phyloP scores from a whole-genome alignment of 2,113 vertebrate genomes.

The Stegastes partitus region DNA sequence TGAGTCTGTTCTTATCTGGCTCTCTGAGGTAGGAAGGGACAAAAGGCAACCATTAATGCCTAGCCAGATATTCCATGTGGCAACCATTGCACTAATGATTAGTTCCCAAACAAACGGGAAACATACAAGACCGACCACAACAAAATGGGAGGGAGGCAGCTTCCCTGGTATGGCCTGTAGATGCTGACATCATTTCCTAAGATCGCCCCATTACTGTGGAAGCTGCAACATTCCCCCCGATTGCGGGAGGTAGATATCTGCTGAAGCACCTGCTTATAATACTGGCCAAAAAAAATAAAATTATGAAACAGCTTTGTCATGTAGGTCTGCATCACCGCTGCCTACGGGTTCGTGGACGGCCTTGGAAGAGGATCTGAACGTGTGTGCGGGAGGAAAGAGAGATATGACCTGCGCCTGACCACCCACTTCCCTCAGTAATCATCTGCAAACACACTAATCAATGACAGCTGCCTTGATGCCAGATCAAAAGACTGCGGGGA shows the following conservation, averaged over 20 bases:
- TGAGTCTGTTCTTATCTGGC: conserved; percentile 63
- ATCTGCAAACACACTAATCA: conserved; percentile 79
- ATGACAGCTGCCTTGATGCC: conserved; percentile 78
- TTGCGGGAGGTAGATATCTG: neutral
- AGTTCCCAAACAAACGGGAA: conserved; percentile 71
- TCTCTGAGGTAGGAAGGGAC: conserved; percentile 56
- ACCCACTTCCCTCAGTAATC: conserved; percentile 76
- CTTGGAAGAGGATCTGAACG: conserved; percentile 4
- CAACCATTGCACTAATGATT: conserved; percentile 79
- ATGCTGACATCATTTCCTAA: conserved; percentile 65
- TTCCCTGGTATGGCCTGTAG: conserved; percentile 35
- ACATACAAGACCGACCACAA: conserved; percentile 67
- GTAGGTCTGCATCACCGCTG: neutral
- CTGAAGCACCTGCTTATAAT: conserved; percentile 42
- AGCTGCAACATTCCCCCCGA: conserved; percentile 26
- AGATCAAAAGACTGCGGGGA: conserved; percentile 74
- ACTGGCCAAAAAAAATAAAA: neutral
- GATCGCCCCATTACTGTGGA: conserved; percentile 35
- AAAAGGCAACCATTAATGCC: conserved; percentile 69
- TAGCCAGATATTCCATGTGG: conserved; percentile 77
- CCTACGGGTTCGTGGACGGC: neutral
- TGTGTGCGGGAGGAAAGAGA: conserved; percentile 22
- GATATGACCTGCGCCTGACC: conserved; percentile 75
- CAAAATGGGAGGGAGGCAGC: conserved; percentile 56
- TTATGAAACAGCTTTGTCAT: neutral